A percentile compares a stretch with the other conserved stretches of the same genome.
phyloP scores from a whole-genome alignment of 2,888 invertebrate genomes.

The Hirtodrosophila alboralis region DNA sequence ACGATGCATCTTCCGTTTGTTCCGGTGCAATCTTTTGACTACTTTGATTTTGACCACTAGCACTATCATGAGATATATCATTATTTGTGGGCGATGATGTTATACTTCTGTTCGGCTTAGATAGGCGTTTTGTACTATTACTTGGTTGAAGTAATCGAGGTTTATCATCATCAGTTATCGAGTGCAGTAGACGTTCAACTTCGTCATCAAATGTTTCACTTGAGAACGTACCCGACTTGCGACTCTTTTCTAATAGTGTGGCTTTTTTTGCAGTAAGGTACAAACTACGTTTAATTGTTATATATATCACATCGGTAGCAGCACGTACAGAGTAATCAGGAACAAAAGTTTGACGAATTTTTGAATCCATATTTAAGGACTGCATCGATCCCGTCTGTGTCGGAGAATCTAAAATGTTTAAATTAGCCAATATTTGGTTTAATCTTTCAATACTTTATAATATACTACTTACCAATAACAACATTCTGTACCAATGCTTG shows the following conservation, averaged over 20 bases:
- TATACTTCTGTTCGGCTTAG: constrained; percentile 68
- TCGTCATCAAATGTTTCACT: constrained; percentile 92
- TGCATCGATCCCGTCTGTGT: constrained; percentile 91
- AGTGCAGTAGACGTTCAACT: constrained; percentile 92
- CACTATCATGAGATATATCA: constrained; percentile 74
- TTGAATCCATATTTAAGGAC: constrained; percentile 91
- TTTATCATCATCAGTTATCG: constrained; percentile 90
- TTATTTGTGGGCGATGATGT: constrained; percentile 81
- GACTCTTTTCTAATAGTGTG: constrained; percentile 91
- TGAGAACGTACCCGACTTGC: constrained; percentile 86
- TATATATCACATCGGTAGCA: constrained; percentile 92
- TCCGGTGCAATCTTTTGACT: constrained; percentile 65
- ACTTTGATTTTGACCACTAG: constrained; percentile 48
- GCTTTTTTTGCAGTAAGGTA: constrained; percentile 97
- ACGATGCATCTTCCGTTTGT: constrained; percentile 73
- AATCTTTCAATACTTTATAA: too few species aligned
- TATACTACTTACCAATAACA: constrained; percentile 86
- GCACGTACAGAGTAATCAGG: constrained; percentile 97
- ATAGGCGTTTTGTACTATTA: constrained; percentile 52
- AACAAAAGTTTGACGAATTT: constrained; percentile 92
- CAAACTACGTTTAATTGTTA: constrained; percentile 92
- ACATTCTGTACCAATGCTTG: constrained; percentile 93
- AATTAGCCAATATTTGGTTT: neutral
- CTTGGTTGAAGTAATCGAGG: constrained; percentile 52
- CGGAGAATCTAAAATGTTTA: constrained; percentile 74